These are phyloP conservation scores for Gnatocerus cornutus DNA, from an alignment of 2,888 invertebrate species.

Conservation along the genomic window DNA sequence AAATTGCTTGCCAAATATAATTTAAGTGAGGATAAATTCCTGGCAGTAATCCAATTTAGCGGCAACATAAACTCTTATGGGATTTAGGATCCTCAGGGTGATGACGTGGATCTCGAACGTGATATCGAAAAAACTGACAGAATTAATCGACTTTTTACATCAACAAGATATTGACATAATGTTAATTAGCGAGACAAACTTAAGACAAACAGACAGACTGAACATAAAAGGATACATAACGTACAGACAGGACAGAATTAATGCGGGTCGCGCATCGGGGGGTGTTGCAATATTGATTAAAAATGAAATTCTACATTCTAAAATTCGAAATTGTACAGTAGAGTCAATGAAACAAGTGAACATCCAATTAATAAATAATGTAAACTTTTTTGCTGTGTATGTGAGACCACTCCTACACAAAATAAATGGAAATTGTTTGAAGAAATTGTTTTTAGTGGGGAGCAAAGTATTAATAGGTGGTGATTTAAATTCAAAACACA, in stretches of 20 bases:
- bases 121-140: not conserved
- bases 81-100: no score
- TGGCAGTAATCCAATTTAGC: no score
- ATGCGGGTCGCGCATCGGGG: conserved; percentile 1
- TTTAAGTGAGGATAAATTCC: not conserved
- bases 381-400: not conserved
- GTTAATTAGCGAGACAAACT: conserved; percentile 29
- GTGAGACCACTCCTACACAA: not conserved
- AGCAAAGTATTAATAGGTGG: not conserved
- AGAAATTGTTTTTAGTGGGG: not conserved
- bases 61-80: no score
- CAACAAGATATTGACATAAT: conserved; percentile 32
- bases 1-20: not conserved
- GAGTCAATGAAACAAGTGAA: not conserved
- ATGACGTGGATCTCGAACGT: conserved; percentile 32
- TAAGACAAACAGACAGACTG: conserved; percentile 10
- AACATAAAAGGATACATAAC: conserved; percentile 20
- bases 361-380: not conserved
- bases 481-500: conserved; percentile 2
- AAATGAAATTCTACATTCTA: conserved; percentile 14
- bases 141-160: conserved; percentile 21
- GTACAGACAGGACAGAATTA: conserved; percentile 19
- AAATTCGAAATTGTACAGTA: not conserved
- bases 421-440: not conserved
- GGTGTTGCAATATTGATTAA: conserved; percentile 34